A percentile compares a stretch with the other conserved stretches of the same genome.
Evolutionary conservation across 2,888 invertebrate genomes (phyloP).

Genomic region (Polydrusus cervinus): DNA sequence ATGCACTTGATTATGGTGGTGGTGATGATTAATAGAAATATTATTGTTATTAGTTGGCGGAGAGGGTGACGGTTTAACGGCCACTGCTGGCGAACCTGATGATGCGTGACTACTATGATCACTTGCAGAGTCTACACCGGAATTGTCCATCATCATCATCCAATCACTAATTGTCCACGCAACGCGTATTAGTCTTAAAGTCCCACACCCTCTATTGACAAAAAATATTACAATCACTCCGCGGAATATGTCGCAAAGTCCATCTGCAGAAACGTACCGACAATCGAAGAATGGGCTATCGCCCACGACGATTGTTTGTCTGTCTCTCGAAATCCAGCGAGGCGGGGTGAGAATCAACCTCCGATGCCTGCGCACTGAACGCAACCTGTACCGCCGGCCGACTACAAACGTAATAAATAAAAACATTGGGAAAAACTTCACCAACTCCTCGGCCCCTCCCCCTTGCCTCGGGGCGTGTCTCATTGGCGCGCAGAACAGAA

Average conservation of each 20-base stretch:
- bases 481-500: conserved; percentile 71
- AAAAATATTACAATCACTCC: conserved; percentile 55
- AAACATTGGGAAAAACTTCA: conserved; percentile 75
- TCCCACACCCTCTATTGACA: conserved; percentile 19
- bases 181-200: conserved; percentile 38
- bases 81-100: conserved; percentile 72
- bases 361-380: conserved; percentile 59
- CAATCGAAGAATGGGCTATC: conserved; percentile 68
- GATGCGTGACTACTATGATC: conserved; percentile 76
- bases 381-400: conserved; percentile 80
- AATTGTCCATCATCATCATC: conserved; percentile 72
- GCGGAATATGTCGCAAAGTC: conserved; percentile 56
- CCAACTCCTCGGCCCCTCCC: conserved; percentile 66
- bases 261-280: conserved; percentile 62
- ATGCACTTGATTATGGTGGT: conserved; percentile 66
- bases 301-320: conserved; percentile 69
- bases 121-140: conserved; percentile 76
- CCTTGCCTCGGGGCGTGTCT: conserved; percentile 65
- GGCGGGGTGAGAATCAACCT: conserved; percentile 61
- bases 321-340: conserved; percentile 70
- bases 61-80: conserved; percentile 70
- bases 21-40: conserved; percentile 63
- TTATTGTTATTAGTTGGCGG: conserved; percentile 71
- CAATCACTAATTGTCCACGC: conserved; percentile 31
- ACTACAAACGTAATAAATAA: conserved; percentile 84